These are phyloP conservation scores for Antheraea mylitta DNA, from an alignment of 1,140 invertebrate species.

Conservation along the genomic window DNA sequence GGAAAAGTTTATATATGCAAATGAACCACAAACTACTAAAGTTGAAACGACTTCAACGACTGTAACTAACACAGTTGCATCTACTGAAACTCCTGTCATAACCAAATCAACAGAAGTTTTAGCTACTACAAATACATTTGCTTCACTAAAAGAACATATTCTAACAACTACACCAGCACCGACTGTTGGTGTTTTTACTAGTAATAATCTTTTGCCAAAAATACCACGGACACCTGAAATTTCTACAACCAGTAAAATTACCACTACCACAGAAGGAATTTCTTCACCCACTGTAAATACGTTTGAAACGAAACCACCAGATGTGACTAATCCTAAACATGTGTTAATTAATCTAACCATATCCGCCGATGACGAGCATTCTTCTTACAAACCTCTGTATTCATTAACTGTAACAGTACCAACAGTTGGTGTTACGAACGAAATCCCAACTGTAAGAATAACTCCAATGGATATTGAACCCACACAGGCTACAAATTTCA, in stretches of 20 bases:
- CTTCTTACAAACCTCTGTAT: constrained; percentile 83
- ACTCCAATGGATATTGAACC: constrained; percentile 72
- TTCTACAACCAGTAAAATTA: constrained; percentile 23
- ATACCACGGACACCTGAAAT: constrained; percentile 10
- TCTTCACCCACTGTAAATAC: constrained; percentile 44
- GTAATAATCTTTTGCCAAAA: constrained; percentile 35
- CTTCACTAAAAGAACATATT: constrained; percentile 42
- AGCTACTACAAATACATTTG: constrained; percentile 35
- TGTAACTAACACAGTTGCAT: neutral
- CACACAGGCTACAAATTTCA: constrained; percentile 65
- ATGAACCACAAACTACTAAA: constrained; percentile 25
- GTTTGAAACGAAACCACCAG: constrained; percentile 52
- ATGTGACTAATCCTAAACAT: constrained; percentile 73
- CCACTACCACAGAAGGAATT: constrained; percentile 24
- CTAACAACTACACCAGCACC: constrained; percentile 38
- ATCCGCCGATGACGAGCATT: constrained; percentile 81
- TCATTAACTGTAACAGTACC: constrained; percentile 86
- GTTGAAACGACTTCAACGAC: constrained; percentile 1
- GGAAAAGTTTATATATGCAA: constrained; percentile 54
- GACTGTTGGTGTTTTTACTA: constrained; percentile 56
- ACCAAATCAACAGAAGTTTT: constrained; percentile 24
- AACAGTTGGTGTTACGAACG: constrained; percentile 77
- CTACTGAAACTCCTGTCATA: constrained; percentile 24
- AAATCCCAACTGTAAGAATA: constrained; percentile 80
- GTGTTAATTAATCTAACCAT: constrained; percentile 88